Evolutionary conservation across 2,888 invertebrate genomes (phyloP), one percentile per base, ranked within the genome.

Genomic region (Folsomia manolachei): DNA sequence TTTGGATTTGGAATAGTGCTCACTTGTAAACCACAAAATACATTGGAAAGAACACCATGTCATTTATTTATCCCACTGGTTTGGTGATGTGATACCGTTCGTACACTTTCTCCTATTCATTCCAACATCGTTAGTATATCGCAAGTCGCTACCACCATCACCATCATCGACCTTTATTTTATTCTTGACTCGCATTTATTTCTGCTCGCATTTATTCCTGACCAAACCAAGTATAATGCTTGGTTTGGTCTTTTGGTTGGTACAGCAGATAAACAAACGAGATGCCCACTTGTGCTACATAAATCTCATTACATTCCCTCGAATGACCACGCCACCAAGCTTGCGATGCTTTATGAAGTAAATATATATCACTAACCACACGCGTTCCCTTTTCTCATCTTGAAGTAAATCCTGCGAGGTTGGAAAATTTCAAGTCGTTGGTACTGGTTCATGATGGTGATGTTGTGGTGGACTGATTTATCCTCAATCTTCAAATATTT

Each of bases 231-330:
- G n/a, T n/a, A n/a, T n/a, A n/a, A n/a, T n/a, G n/a, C n/a, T n/a
- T n/a, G n/a, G n/a, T n/a, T n/a, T n/a, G n/a, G n/a, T n/a, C n/a
- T n/a, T n/a, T n/a, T 39, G 39, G 39, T 39, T 39, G 39, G 14
- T 39, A 14, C 7, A 9, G 4, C 4, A 4, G 4, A 7, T 19
- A 56, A 56, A 56, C 56, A 18, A 56, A 56, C 56, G 19, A n/a
- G 19, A 11, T 63, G 62, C 24, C 62, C 62, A 23, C 25, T 24
- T 62, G 62, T 62, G 26, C 25, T 25, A 63, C 63, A 63, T 63
- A 63, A 63, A 63, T 63, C 63, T 63, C 63, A 63, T 63, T 27
- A 63, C 63, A 63, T 63, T 63, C 63, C 27, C 26, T 27, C 14
- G 19, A 63, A 63, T 63, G 63, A 26, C 26, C 63, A 24, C 63